Evolutionary conservation across 2,797 vertebrate species (phyloP).

Genomic region (Alectoris magna): DNA sequence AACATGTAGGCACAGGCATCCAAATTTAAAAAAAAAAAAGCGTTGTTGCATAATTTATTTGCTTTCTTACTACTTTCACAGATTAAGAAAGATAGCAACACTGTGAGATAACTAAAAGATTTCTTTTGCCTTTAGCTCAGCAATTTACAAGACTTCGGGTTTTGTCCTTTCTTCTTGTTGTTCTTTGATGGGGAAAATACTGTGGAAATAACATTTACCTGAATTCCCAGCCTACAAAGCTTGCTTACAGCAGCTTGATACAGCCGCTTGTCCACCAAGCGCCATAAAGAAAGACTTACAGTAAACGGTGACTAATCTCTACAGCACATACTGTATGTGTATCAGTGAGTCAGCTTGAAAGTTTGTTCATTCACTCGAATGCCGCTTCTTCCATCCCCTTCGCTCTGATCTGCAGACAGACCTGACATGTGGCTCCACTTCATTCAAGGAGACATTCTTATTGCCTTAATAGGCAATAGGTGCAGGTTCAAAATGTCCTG

Average conservation of each 20-base stretch:
- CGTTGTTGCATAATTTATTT: constrained; percentile 61
- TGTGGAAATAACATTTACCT: constrained; percentile 58
- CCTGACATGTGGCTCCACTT: background rate
- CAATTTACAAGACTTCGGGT: background rate
- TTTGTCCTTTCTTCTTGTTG: background rate
- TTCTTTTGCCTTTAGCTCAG: constrained; percentile 43
- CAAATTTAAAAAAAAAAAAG: background rate
- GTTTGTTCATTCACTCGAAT: constrained; percentile 78
- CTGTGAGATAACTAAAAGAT: background rate
- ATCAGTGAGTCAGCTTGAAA: constrained; percentile 69
- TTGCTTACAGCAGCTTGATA: background rate
- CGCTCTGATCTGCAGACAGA: background rate
- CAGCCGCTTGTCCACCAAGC: constrained; percentile 55
- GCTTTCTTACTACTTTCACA: constrained; percentile 38
- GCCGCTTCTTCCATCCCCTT: constrained; percentile 45
- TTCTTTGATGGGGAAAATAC: constrained; percentile 40
- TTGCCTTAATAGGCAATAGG: constrained; percentile 25
- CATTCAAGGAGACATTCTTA: constrained; percentile 17
- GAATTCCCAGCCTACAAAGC: constrained; percentile 26
- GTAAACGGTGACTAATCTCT: constrained; percentile 81
- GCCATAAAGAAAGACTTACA: constrained; percentile 76
- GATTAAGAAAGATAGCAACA: constrained; percentile 41
- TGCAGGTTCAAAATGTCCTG: background rate
- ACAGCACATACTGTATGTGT: constrained; percentile 19
- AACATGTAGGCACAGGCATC: constrained; percentile 66